These are phyloP conservation scores for Myzus persicae DNA, from an alignment of 1,140 invertebrate genomes.

Conservation along the genomic window DNA sequence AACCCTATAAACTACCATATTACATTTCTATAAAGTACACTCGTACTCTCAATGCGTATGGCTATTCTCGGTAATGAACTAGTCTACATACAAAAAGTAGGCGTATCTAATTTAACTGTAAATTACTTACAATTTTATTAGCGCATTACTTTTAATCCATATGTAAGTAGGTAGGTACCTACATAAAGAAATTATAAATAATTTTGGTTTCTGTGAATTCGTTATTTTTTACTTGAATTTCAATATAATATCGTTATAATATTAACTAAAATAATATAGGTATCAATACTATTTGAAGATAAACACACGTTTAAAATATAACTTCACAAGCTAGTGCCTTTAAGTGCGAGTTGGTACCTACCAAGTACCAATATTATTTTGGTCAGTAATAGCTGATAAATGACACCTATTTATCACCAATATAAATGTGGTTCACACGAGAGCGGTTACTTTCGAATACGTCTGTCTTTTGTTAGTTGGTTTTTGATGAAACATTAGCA, in stretches of 20 bases:
- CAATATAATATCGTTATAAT: not conserved
- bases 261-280: not conserved
- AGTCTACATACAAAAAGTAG: not conserved
- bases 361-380: too few relatives aligned
- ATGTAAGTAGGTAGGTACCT: too few relatives aligned
- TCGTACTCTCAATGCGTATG: not conserved
- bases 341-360: too few relatives aligned
- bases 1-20: not conserved
- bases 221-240: too few relatives aligned
- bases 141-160: not conserved
- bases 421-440: too few relatives aligned
- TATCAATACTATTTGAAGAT: not conserved
- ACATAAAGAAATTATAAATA: not conserved
- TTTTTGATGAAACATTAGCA: too few relatives aligned
- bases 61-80: not conserved
- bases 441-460: too few relatives aligned
- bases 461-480: too few relatives aligned
- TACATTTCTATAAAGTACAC: not conserved
- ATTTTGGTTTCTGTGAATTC: too few relatives aligned
- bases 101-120: not conserved
- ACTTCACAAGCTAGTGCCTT: too few relatives aligned
- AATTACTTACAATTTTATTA: not conserved
- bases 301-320: not conserved
- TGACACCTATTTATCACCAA: too few relatives aligned
- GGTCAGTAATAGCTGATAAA: too few relatives aligned